Evolutionary conservation across 2,113 vertebrate genomes (phyloP).

Genomic region (Willisornis vidua): DNA sequence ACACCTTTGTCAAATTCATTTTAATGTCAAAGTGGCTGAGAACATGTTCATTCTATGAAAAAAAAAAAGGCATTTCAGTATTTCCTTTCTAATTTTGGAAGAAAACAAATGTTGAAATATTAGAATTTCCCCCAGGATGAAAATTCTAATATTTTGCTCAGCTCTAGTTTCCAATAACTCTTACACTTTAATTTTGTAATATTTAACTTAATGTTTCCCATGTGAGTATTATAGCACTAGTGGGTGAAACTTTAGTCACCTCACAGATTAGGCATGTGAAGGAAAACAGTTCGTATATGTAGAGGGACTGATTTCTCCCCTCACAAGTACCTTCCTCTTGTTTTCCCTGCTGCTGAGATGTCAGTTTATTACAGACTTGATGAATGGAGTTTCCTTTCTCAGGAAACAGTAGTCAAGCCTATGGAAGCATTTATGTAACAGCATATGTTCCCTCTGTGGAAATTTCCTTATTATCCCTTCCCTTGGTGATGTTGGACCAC

Average conservation of each 20-base stretch:
- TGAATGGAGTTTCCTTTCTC: constrained; percentile 70
- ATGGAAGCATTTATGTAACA: constrained; percentile 60
- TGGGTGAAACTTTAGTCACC: constrained; percentile 57
- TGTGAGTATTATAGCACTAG: constrained; percentile 54
- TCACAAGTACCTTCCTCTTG: constrained; percentile 65
- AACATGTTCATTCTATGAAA: constrained; percentile 34
- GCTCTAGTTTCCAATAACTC: constrained; percentile 66
- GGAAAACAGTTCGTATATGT: constrained; percentile 26
- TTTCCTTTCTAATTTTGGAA: constrained; percentile 57
- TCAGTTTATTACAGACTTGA: constrained; percentile 66
- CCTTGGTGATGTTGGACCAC: fast-evolving
- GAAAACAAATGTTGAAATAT: constrained; percentile 64
- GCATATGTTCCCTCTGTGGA: not conserved
- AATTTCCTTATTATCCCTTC: constrained; percentile 25
- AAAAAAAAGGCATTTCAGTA: constrained; percentile 45
- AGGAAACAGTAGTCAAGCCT: constrained; percentile 65
- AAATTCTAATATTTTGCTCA: constrained; percentile 56
- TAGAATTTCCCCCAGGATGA: constrained; percentile 61
- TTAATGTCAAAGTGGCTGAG: constrained; percentile 17
- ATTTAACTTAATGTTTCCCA: constrained; percentile 66
- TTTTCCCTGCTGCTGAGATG: constrained; percentile 59
- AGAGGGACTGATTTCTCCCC: constrained; percentile 28
- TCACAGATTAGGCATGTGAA: constrained; percentile 67
- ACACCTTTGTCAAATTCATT: constrained; percentile 52
- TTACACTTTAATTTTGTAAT: constrained; percentile 66